Percentiles rank a stretch among this genome's conserved stretches.
These are phyloP conservation scores for Chrysolina haemoptera DNA, from an alignment of 2,888 invertebrate species.

Conservation along the genomic window DNA sequence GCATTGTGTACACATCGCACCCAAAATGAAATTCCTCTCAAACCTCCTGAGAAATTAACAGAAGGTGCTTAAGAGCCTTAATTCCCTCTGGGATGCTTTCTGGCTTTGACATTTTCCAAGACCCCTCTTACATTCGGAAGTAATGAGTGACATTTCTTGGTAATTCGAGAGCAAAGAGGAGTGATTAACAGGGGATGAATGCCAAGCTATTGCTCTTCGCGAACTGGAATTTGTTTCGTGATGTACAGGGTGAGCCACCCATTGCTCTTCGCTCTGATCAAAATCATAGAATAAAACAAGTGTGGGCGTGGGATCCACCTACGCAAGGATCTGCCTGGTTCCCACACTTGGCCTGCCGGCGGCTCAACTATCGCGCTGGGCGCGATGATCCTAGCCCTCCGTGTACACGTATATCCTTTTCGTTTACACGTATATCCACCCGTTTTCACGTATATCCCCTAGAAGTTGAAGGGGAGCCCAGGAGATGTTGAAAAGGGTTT, in stretches of 20 bases:
- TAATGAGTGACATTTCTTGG: conserved; percentile 18
- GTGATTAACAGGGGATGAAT: conserved; percentile 7
- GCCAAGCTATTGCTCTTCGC: background rate
- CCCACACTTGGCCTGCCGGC: no score
- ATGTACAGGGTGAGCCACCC: background rate
- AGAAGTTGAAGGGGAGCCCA: no score
- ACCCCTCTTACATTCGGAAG: conserved; percentile 3
- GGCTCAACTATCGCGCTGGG: no score
- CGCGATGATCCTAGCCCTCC: no score
- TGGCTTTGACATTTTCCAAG: conserved; percentile 17
- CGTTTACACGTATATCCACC: no score
- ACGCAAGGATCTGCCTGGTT: no score
- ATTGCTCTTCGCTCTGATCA: no score
- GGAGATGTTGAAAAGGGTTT: no score
- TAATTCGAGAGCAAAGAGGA: conserved; percentile 1
- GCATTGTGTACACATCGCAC: conserved; percentile 1
- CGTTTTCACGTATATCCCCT: no score
- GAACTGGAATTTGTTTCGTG: background rate
- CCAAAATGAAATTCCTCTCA: conserved; percentile 8
- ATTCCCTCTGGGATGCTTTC: conserved; percentile 1
- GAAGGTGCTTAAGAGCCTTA: conserved; percentile 5
- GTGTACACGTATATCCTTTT: no score
- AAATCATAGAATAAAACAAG: no score
- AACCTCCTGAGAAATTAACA: conserved; percentile 5
- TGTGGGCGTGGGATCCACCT: no score